A percentile compares a stretch with the other conserved stretches of the same genome.
These are phyloP conservation scores for Bambusicola thoracicus DNA, from an alignment of 2,113 vertebrate genomes.

Conservation along the genomic window DNA sequence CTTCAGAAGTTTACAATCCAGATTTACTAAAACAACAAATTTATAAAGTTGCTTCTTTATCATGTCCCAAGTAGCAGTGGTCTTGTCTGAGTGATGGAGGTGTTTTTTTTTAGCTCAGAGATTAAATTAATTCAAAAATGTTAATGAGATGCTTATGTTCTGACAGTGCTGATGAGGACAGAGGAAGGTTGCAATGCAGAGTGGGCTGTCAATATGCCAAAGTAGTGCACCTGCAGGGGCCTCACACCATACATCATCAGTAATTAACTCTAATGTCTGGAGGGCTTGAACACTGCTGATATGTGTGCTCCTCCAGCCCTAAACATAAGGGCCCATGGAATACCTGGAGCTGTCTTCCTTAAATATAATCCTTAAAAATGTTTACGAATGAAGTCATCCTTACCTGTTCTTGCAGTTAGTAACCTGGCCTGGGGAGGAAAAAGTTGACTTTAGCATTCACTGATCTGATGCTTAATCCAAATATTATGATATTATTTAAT, in stretches of 20 bases:
- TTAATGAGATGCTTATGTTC: slow-evolving; percentile 12
- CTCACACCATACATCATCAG: rapidly evolving
- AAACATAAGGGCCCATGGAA: rapidly evolving
- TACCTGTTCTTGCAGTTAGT: background rate
- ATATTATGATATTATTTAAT: background rate
- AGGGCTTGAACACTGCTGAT: background rate
- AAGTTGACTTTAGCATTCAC: background rate
- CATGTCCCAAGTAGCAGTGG: background rate
- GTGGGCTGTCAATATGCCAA: background rate
- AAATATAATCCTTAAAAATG: background rate
- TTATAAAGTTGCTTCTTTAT: background rate
- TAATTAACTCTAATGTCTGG: background rate
- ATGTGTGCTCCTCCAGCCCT: rapidly evolving
- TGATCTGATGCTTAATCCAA: background rate
- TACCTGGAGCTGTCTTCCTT: background rate
- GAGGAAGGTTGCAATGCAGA: background rate
- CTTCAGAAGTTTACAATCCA: background rate
- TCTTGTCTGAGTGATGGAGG: background rate
- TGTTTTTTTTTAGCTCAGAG: background rate
- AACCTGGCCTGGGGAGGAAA: background rate
- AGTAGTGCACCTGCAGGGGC: background rate
- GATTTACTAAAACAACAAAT: rapidly evolving
- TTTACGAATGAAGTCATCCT: background rate
- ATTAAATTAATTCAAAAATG: background rate
- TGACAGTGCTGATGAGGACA: background rate